Evolutionary conservation across 2,797 vertebrate genomes (phyloP), one percentile per base, ranked within the genome.

Genomic region (Mormyrus hasselquistii): DNA sequence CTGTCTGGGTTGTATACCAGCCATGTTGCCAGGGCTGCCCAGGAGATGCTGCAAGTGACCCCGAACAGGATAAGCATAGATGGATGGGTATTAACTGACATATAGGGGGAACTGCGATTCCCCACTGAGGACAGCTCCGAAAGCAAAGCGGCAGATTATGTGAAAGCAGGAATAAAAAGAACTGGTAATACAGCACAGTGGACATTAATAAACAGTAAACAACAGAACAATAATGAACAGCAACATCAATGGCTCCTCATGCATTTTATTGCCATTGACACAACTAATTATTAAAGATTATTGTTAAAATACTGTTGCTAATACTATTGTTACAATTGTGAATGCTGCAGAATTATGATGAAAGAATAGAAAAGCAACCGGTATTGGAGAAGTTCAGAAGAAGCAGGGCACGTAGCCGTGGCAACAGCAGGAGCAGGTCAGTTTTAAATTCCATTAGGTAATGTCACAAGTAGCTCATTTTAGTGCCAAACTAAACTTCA

Each of bases 361-460:
- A 52, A 86, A 53, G 16, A 25, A 22, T 19, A 29, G 16, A 76
- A 38, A 38, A 59, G 22, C 76, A 89, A 65, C 22, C 41, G 3
- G 41, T 29, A 9, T 2, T 7, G 50, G 38, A 88, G 50, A 22
- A 84, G 44, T 84, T n/a, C 55, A 57, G 55, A 57, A n/a, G 55
- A 82, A 49, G 25, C 12, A 22, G 14, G 12, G 38, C 25, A 88
- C 19, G 93, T 94, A 93, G 92, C 92, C 89, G 50, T 34, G 19
- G 91, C 90, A 82, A 92, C 90, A 19, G 91, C 92, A 85, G 90
- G 91, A 90, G 73, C 89, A 90, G 91, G 93, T 92, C 91, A 57
- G 93, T 92, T 88, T 92, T 90, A 92, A 93, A 94, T 93, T 91
- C 91, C 95, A 94, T 95, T 93, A 94, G 90, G 91, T 92, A 88